A percentile compares a stretch with the other conserved stretches of the same genome.
Conservation (phyloP, 92 coral and sea anemone species). For the Zoanthus gigantus region DNA sequence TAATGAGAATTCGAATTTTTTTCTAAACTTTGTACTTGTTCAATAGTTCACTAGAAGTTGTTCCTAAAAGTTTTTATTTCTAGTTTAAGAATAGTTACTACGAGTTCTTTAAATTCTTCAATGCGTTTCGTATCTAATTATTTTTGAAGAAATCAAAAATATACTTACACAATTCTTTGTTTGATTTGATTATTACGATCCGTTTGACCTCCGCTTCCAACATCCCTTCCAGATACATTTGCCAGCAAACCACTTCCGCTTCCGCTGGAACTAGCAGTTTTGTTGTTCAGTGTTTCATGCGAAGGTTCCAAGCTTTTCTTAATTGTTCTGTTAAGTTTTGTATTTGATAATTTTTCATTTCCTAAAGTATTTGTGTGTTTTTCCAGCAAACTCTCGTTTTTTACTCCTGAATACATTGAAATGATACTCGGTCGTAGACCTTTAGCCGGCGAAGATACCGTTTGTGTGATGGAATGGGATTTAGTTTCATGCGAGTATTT, state of each 20-base stretch:
- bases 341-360: neutral
- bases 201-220: neutral
- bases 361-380: neutral
- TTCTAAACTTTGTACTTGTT: too few relatives aligned
- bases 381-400: neutral
- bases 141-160: neutral
- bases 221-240: neutral
- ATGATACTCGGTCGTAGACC: neutral
- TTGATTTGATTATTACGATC: neutral
- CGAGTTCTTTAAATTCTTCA: too few relatives aligned
- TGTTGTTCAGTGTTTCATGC: neutral
- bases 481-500: too few relatives aligned
- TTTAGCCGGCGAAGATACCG: too few relatives aligned
- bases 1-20: too few relatives aligned
- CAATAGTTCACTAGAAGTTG: too few relatives aligned
- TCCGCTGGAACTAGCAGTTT: neutral
- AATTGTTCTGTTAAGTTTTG: neutral
- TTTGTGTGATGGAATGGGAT: too few relatives aligned
- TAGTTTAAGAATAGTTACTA: too few relatives aligned
- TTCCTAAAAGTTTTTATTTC: too few relatives aligned
- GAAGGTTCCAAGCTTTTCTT: neutral
- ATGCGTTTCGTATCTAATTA: too few relatives aligned
- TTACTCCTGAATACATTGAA: neutral
- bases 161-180: constrained; percentile 13
- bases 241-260: constrained; percentile 17